A percentile compares a stretch with the other conserved stretches of the same genome.
Conservation (phyloP, 2,888 invertebrate genomes). For the Creontiades dilutus region DNA sequence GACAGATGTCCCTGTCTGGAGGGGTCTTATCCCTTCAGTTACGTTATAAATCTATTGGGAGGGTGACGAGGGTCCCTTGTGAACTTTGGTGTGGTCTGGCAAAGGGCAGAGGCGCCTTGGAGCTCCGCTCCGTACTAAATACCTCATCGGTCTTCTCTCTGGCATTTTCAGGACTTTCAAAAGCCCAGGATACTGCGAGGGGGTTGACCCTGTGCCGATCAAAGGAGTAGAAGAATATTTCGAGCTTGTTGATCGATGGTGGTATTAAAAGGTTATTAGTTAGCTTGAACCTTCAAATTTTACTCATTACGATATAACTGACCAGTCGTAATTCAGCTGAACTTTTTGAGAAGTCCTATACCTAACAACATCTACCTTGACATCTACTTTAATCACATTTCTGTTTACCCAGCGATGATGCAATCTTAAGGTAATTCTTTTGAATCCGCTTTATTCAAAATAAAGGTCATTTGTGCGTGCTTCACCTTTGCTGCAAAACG, state of each 20-base stretch:
- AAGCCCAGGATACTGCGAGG: neutral
- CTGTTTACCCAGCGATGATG: too few relatives aligned
- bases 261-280: too few relatives aligned
- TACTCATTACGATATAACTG: too few relatives aligned
- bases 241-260: neutral
- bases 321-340: too few relatives aligned
- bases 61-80: conserved; percentile 15
- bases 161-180: neutral
- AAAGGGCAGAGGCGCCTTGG: conserved; percentile 16
- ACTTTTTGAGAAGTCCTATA: too few relatives aligned
- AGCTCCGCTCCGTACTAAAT: neutral
- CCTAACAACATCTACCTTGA: too few relatives aligned
- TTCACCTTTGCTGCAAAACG: too few relatives aligned
- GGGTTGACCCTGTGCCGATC: neutral
- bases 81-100: conserved; percentile 22
- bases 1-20: conserved; percentile 69
- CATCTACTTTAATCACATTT: too few relatives aligned
- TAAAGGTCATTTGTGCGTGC: too few relatives aligned
- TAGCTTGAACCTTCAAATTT: too few relatives aligned
- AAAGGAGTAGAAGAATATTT: neutral
- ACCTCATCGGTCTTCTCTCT: neutral
- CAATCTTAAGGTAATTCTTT: too few relatives aligned
- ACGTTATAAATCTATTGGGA: conserved; percentile 51
- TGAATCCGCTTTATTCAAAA: too few relatives aligned
- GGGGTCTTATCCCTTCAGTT: conserved; percentile 61